Base-by-base conservation (phyloP, 1,140 invertebrate species). In the Drosophila littoralis region DNA sequence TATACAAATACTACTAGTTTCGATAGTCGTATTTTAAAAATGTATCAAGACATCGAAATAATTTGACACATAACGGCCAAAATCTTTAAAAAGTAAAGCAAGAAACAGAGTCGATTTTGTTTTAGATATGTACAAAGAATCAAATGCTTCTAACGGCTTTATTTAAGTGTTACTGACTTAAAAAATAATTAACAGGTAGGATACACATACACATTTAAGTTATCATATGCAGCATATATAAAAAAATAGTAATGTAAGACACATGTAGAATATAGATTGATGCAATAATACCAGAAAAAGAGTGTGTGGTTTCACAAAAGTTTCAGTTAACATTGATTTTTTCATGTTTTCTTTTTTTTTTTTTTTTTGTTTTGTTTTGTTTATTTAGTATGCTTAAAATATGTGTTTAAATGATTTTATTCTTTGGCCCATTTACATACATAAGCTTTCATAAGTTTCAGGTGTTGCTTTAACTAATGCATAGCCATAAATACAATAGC, bases 171-270 rank as follows among this genome's bases (percentile, higher is more conserved):
- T 63, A 22, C 61, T 66, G 35, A 32, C 83, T 85, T 85, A 88
- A 55, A 82, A 88, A 85, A 82, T 85, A 88, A 82, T 88, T 85
- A 85, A 85, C 82, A 88, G 63, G 70, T 78, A 88, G 78, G 79
- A 79, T 66, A 81, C 75, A 86, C 68, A 75, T 65, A 86, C 64
- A 75, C 79, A 81, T 60, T 76, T 71, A 65, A 77, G 63, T 66
- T 70, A 84, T 66, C 42, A 67, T 68, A 61, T 51, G 81, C 71
- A 64, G 74, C 67, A 60, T 42, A 65, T 65, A 83, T 85, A 80
- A 58, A 73, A 84, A 81, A 66, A 61, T 71, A 65, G 35, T 78
- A 48, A 69, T 75, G 59, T 77, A 86, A 85, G 81, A 85, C 82
- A 85, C 82, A 75, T 64, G 58, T 68, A 80, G 50, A 85, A 86